A percentile compares a stretch with the other conserved stretches of the same genome.
phyloP scores from a whole-genome alignment of 2,113 vertebrate genomes.

The Saguinus midas region DNA sequence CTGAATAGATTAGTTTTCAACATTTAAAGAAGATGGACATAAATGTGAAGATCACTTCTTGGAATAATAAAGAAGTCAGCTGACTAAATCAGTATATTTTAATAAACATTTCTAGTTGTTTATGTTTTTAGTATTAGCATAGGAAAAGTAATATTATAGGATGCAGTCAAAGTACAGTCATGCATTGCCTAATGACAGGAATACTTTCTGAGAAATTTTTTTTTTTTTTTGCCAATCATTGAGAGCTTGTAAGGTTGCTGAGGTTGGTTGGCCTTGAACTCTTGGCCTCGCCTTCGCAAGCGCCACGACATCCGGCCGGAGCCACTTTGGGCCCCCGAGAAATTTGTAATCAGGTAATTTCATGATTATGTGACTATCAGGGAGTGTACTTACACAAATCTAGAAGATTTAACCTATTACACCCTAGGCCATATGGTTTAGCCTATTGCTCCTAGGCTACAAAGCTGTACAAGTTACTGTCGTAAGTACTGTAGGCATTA shows the following conservation, averaged over 20 bases:
- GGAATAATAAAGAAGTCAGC: neutral
- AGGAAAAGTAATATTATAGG: neutral
- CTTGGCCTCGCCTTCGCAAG: too few relatives aligned
- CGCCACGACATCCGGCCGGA: too few relatives aligned
- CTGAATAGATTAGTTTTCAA: neutral
- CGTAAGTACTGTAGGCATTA: neutral
- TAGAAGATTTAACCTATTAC: neutral
- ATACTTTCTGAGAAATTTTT: neutral
- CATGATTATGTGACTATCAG: neutral
- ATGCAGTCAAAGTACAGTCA: neutral
- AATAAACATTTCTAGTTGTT: neutral
- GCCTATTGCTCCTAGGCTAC: neutral
- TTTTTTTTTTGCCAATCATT: too few relatives aligned
- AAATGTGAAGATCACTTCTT: neutral
- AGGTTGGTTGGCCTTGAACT: too few relatives aligned
- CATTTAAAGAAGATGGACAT: neutral
- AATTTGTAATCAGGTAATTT: neutral
- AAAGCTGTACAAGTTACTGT: neutral
- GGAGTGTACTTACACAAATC: neutral
- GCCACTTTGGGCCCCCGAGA: too few relatives aligned
- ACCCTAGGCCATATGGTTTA: neutral
- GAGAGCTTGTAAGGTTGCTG: too few relatives aligned
- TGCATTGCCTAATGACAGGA: neutral
- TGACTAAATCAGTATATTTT: neutral
- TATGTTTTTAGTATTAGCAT: neutral